A percentile compares a stretch with the other conserved stretches of the same genome.
Conservation (phyloP, 2,113 vertebrate species). For the Psettodes erumei region DNA sequence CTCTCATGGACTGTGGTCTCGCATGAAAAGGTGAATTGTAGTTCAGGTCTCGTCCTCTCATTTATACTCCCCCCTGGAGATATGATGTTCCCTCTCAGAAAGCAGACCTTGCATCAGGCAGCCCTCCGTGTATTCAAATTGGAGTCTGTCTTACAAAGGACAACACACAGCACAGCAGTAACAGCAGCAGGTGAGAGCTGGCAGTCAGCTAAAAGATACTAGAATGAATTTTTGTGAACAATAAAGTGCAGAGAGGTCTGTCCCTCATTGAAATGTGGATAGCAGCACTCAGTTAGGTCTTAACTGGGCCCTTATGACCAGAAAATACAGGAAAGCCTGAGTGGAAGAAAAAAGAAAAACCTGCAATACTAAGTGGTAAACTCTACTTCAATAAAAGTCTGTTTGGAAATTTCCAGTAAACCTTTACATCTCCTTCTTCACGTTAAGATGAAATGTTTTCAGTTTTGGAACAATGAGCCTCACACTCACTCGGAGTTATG, state of each 20-base stretch:
- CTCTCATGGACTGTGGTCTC: slow-evolving; percentile 10
- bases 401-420: slow-evolving; percentile 12
- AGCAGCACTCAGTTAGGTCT: neutral
- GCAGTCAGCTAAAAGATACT: neutral
- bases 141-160: slow-evolving; percentile 32
- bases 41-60: slow-evolving; percentile 39
- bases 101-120: slow-evolving; percentile 38
- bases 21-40: slow-evolving; percentile 21
- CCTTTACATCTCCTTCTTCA: neutral
- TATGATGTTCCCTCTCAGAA: slow-evolving; percentile 28
- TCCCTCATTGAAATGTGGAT: neutral
- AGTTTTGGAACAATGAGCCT: neutral
- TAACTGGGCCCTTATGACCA: neutral
- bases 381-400: neutral
- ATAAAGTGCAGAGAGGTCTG: neutral
- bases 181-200: slow-evolving; percentile 33
- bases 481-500: neutral
- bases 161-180: slow-evolving; percentile 11
- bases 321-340: neutral
- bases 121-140: slow-evolving; percentile 46
- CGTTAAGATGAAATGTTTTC: neutral
- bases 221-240: neutral
- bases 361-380: neutral
- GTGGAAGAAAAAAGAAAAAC: neutral
- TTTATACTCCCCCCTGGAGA: slow-evolving; percentile 35